Evolutionary conservation across 2,888 invertebrate species (phyloP).

Genomic region (Caenorhabditis zanzibari): DNA sequence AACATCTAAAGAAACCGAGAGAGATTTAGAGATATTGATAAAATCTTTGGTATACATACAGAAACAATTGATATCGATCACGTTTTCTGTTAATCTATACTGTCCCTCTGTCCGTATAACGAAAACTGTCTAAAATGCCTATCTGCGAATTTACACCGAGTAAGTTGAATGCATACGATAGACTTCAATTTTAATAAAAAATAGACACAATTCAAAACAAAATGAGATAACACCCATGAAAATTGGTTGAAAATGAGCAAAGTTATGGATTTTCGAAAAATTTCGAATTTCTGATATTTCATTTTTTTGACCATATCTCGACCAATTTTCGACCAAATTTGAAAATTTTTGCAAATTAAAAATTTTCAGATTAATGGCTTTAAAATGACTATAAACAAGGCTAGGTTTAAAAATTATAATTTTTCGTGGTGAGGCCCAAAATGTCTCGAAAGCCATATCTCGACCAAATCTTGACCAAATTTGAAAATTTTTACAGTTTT

Average conservation of each 20-base stretch:
- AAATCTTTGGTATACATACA: not conserved
- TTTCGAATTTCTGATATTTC: too few species aligned
- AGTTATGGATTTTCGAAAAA: too few species aligned
- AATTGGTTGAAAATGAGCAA: not conserved
- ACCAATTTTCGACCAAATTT: not conserved
- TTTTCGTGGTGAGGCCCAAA: not conserved
- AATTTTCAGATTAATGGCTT: not conserved
- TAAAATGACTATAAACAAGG: not conserved
- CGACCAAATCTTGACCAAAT: too few species aligned
- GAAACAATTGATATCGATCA: too few species aligned
- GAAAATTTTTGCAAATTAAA: not conserved
- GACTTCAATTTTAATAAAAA: too few species aligned
- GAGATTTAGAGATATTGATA: constrained; percentile 10
- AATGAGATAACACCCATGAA: not conserved
- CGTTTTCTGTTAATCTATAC: too few species aligned
- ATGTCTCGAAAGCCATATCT: too few species aligned
- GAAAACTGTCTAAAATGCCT: constrained; percentile 15
- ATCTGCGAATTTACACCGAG: constrained; percentile 61
- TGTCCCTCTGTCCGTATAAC: too few species aligned
- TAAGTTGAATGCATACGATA: too few species aligned
- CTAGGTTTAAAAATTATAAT: not conserved
- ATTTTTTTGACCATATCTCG: not conserved
- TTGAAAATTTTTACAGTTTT: not conserved
- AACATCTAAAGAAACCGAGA: not conserved
- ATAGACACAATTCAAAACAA: not conserved